These are phyloP conservation scores for Argynnis bischoffii DNA, from an alignment of 2,888 invertebrate species.

Conservation along the genomic window DNA sequence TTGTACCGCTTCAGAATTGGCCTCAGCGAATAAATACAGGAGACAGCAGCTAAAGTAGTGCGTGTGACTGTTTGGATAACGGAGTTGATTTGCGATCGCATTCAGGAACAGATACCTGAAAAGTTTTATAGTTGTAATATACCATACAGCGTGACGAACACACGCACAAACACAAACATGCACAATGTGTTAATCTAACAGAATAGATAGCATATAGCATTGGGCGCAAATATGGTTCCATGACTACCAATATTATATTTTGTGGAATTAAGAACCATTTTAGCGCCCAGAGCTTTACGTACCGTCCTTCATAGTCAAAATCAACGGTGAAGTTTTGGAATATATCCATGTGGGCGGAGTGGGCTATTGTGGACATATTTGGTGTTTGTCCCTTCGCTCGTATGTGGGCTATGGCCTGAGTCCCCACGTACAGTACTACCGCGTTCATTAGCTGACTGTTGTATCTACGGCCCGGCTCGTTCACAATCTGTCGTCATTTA, in stretches of 20 bases:
- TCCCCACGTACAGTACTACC: conserved; percentile 97
- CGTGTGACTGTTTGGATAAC: conserved; percentile 99
- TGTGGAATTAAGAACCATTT: too few relatives aligned
- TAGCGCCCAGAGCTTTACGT: conserved; percentile 40
- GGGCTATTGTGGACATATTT: conserved; percentile 98
- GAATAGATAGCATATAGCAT: too few relatives aligned
- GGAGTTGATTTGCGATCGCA: conserved; percentile 98
- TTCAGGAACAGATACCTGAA: conserved; percentile 96
- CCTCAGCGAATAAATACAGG: conserved; percentile 98
- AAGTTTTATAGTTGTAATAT: conserved; percentile 30
- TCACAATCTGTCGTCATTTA: conserved; percentile 79
- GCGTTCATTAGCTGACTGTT: conserved; percentile 98
- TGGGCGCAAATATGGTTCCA: too few relatives aligned
- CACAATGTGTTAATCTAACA: too few relatives aligned
- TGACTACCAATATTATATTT: too few relatives aligned
- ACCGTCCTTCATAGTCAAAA: conserved; percentile 96
- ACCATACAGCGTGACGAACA: not conserved
- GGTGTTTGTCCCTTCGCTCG: conserved; percentile 95
- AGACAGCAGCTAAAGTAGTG: conserved; percentile 99
- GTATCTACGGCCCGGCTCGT: conserved; percentile 95
- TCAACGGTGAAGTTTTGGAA: conserved; percentile 99
- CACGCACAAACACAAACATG: not conserved
- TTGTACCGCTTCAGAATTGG: conserved; percentile 98
- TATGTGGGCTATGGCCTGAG: conserved; percentile 96
- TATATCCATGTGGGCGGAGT: conserved; percentile 99